A percentile compares a stretch with the other conserved stretches of the same genome.
Conservation (phyloP, 2,888 invertebrate species). For the Sussaba pulchella region DNA sequence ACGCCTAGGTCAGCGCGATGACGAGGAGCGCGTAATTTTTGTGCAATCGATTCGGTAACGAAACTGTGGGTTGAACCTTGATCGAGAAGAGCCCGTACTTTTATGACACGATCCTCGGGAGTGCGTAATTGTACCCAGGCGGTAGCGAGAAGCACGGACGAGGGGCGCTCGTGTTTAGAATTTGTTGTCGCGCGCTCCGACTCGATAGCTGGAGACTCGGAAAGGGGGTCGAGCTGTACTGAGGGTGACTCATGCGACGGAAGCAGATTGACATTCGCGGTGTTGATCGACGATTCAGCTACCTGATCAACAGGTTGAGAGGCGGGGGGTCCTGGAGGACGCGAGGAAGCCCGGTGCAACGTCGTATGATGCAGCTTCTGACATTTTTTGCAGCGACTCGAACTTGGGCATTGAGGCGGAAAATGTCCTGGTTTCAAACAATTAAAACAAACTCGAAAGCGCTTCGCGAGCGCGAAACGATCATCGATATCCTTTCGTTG, state of each 20-base stretch:
- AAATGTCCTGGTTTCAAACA: conserved; percentile 51
- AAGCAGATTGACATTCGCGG: no score
- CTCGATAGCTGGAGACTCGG: no score
- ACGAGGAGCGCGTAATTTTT: conserved; percentile 28
- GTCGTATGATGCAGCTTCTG: conserved; percentile 32
- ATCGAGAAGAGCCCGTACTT: conserved; percentile 20
- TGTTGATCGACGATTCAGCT: no score
- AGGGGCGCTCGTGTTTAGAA: no score
- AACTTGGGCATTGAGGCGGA: conserved; percentile 35
- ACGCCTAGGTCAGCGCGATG: conserved; percentile 28
- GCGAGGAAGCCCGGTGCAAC: conserved; percentile 1
- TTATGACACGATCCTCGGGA: no score
- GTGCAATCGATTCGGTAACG: conserved; percentile 1
- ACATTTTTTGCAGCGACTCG: conserved; percentile 56
- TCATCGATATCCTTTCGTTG: background rate
- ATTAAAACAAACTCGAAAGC: conserved; percentile 39
- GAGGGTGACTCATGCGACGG: conserved; percentile 58
- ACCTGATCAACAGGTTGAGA: no score
- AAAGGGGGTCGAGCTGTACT: no score
- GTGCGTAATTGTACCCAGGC: no score
- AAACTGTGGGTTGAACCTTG: conserved; percentile 25
- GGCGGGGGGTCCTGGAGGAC: conserved; percentile 11
- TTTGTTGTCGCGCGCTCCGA: no score
- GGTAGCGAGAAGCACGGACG: no score
- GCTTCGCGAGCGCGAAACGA: conserved; percentile 1